Percentiles rank a stretch among this genome's conserved stretches.
Conservation (phyloP, 2,888 invertebrate genomes). For the Cordilura impudica region DNA sequence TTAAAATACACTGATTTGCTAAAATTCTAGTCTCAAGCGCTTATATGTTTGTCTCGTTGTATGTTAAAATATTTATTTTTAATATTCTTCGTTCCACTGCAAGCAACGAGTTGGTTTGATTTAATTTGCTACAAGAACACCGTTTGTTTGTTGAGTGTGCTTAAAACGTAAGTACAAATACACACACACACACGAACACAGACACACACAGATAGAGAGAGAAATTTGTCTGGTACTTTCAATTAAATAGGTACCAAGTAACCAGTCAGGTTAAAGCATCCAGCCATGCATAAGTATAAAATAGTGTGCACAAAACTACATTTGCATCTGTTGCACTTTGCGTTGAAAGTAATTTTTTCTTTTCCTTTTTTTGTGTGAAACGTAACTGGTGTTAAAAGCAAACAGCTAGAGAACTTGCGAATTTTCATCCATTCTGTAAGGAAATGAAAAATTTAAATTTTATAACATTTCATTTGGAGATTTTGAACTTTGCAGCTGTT, state of each 20-base stretch:
- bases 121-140: not conserved
- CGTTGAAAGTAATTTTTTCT: not conserved
- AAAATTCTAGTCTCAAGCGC: slow-evolving; percentile 5
- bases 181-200: not conserved
- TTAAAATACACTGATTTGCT: slow-evolving; percentile 17
- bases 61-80: not conserved
- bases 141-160: not conserved
- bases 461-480: slow-evolving; percentile 36
- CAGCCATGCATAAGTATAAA: not conserved
- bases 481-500: slow-evolving; percentile 31
- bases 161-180: too few relatives aligned
- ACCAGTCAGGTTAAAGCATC: not conserved
- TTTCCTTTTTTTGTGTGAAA: not conserved
- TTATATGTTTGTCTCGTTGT: slow-evolving; percentile 14
- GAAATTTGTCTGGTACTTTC: slow-evolving; percentile 15
- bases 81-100: not conserved
- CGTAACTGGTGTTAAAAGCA: slow-evolving; percentile 23
- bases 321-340: slow-evolving; percentile 50
- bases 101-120: not conserved
- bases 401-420: not conserved
- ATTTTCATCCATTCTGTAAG: not conserved
- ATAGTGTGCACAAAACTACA: not conserved
- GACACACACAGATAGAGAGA: not conserved
- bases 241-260: slow-evolving; percentile 4
- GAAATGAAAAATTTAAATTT: slow-evolving; percentile 47